A percentile compares a stretch with the other conserved stretches of the same genome.
These are phyloP conservation scores for Stegana nigrithorax DNA, from an alignment of 2,888 invertebrate genomes.

Conservation along the genomic window DNA sequence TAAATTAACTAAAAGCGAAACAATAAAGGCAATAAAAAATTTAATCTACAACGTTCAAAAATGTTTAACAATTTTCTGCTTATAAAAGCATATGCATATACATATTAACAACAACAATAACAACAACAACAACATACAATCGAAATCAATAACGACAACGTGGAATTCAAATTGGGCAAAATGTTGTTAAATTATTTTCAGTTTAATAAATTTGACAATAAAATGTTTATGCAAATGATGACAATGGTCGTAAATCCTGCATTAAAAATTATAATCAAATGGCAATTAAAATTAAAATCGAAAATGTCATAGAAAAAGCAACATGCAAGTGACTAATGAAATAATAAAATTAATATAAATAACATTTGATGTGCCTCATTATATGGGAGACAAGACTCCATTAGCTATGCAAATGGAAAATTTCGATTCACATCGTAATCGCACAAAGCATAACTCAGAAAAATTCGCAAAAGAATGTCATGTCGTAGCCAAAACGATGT, in stretches of 20 bases:
- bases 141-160: slow-evolving; percentile 18
- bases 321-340: slow-evolving; percentile 48
- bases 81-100: too few relatives aligned
- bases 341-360: slow-evolving; percentile 61
- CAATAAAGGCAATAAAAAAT: slow-evolving; percentile 45
- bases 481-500: slow-evolving; percentile 3
- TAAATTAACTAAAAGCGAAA: too few relatives aligned
- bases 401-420: slow-evolving; percentile 53
- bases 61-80: neutral
- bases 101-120: too few relatives aligned
- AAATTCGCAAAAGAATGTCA: too few relatives aligned
- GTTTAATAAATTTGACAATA: slow-evolving; percentile 50
- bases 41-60: neutral
- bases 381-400: slow-evolving; percentile 59
- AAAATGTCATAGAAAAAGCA: neutral
- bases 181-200: slow-evolving; percentile 15
- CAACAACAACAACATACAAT: slow-evolving; percentile 4
- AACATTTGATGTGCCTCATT: slow-evolving; percentile 60
- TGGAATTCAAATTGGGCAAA: slow-evolving; percentile 18
- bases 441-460: too few relatives aligned
- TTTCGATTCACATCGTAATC: too few relatives aligned
- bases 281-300: neutral
- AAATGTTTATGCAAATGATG: slow-evolving; percentile 61
- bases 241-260: too few relatives aligned
- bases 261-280: neutral